These are phyloP conservation scores for Epizoanthus stellaris DNA, from an alignment of 92 coral and sea anemone genomes.

Conservation along the genomic window DNA sequence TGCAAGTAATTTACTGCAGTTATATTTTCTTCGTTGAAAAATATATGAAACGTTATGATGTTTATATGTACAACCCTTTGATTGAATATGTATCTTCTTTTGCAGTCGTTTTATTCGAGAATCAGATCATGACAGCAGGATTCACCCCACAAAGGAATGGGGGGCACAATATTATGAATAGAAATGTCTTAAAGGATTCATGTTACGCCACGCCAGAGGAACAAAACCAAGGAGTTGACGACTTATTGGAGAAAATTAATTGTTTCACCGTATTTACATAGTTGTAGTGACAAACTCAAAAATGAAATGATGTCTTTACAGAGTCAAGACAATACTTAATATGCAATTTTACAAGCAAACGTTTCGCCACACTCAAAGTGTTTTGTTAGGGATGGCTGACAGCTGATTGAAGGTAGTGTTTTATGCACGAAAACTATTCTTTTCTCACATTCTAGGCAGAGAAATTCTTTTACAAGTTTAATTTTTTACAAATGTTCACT, in stretches of 20 bases:
- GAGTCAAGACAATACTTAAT: too few species aligned
- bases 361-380: too few species aligned
- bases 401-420: too few species aligned
- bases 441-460: not conserved
- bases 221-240: not conserved
- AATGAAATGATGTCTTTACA: not conserved
- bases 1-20: too few species aligned
- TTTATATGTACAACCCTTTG: not conserved
- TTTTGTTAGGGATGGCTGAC: too few species aligned
- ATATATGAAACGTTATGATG: not conserved
- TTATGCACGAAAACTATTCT: too few species aligned
- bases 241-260: too few species aligned
- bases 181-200: not conserved
- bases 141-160: conserved; percentile 8
- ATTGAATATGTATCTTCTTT: not conserved
- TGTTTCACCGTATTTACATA: too few species aligned
- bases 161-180: not conserved
- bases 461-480: conserved; percentile 10
- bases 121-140: conserved; percentile 78
- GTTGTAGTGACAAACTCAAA: conserved; percentile 7
- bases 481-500: conserved; percentile 31
- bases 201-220: not conserved
- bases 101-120: conserved; percentile 86
- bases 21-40: not conserved
- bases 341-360: too few species aligned